A percentile compares a stretch with the other conserved stretches of the same genome.
Conservation (phyloP, 1,140 invertebrate genomes). For the Zaprionus lachaisei region DNA sequence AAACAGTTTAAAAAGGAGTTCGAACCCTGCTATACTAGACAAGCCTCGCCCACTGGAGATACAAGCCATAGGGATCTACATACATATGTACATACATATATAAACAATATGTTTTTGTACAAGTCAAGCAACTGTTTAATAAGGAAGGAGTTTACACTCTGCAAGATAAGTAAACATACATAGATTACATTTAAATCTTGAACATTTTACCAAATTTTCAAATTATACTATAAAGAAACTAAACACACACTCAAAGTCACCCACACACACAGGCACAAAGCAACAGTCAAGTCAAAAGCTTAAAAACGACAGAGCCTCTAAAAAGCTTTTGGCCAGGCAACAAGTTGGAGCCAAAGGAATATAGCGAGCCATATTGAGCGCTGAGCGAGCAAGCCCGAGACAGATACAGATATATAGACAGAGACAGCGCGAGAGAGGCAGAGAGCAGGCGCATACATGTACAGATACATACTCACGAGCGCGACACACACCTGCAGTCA, state of each 20-base stretch:
- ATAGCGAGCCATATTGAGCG: conserved; percentile 7
- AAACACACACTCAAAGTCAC: not conserved
- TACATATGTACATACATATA: too few relatives aligned
- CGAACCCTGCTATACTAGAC: not conserved
- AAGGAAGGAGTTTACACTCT: too few relatives aligned
- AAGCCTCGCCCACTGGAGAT: too few relatives aligned
- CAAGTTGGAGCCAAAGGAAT: conserved; percentile 50
- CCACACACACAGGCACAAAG: not conserved
- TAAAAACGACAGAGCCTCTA: conserved; percentile 14
- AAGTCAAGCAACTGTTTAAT: too few relatives aligned
- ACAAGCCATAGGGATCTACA: too few relatives aligned
- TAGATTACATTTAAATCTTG: too few relatives aligned
- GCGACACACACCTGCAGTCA: conserved; percentile 22
- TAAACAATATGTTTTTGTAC: too few relatives aligned
- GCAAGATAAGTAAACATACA: too few relatives aligned
- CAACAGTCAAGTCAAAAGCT: conserved; percentile 46
- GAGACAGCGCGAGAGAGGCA: not conserved
- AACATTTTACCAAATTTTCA: not conserved
- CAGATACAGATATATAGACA: conserved; percentile 13
- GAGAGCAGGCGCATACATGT: conserved; percentile 12
- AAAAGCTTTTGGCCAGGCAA: conserved; percentile 46
- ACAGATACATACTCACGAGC: conserved; percentile 20
- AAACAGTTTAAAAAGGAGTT: conserved; percentile 1
- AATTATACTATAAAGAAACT: not conserved
- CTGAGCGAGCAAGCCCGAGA: not conserved